phyloP scores from a whole-genome alignment of 2,113 vertebrate species.

The Lepidothrix coronata region DNA sequence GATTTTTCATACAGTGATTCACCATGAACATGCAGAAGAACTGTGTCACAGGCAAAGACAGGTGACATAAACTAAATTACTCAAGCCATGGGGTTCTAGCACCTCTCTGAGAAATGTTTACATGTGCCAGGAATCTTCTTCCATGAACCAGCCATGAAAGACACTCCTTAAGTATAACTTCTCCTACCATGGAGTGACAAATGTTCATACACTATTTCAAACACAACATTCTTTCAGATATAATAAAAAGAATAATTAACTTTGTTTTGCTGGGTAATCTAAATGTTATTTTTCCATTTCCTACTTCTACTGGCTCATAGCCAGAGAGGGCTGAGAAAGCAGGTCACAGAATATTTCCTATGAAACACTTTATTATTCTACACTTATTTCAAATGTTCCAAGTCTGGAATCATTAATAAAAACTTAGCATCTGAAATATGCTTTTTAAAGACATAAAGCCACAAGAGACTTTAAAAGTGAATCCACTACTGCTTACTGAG shows the following conservation, averaged over 20 bases:
- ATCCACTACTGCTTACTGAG: slow-evolving; percentile 21
- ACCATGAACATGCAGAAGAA: not conserved
- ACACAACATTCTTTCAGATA: not conserved
- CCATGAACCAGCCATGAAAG: not conserved
- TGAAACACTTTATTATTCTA: slow-evolving; percentile 6
- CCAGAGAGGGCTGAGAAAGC: not conserved
- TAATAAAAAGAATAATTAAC: not conserved
- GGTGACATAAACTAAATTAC: not conserved
- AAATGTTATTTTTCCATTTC: not conserved
- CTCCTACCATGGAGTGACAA: not conserved
- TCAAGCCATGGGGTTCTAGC: accelerated
- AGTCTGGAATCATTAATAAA: slow-evolving; percentile 37
- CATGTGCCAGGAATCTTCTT: not conserved
- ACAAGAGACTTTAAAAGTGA: slow-evolving; percentile 31
- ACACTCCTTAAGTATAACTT: not conserved
- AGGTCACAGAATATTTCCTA: slow-evolving; percentile 27
- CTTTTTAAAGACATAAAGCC: slow-evolving; percentile 21
- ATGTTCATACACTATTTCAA: not conserved
- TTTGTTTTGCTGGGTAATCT: not conserved
- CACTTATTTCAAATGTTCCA: slow-evolving; percentile 5
- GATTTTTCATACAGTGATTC: not conserved
- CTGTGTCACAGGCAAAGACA: not conserved
- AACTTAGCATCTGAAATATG: slow-evolving; percentile 17
- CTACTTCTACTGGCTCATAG: not conserved
- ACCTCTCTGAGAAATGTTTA: not conserved